Evolutionary conservation across 1,140 invertebrate genomes (phyloP).

Genomic region (Drosophila tsacasi): DNA sequence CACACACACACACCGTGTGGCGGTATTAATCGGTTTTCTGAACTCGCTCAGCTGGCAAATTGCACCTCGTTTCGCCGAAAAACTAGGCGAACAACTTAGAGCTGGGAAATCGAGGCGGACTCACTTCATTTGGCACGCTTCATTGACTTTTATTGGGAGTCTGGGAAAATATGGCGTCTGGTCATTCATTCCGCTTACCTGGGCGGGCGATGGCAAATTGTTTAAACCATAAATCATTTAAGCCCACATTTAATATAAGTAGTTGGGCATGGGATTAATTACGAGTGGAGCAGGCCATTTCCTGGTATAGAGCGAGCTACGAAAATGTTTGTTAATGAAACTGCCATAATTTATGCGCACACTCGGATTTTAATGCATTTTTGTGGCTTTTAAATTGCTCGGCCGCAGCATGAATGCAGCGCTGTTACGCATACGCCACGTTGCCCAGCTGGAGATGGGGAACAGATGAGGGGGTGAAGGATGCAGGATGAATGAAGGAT

Average conservation of each 20-base stretch:
- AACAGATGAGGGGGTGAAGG: not conserved
- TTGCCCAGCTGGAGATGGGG: slow-evolving; percentile 18
- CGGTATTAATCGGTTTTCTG: slow-evolving; percentile 51
- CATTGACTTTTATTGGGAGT: slow-evolving; percentile 59
- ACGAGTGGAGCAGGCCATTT: slow-evolving; percentile 24
- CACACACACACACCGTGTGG: not conserved
- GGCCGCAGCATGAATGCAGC: slow-evolving; percentile 29
- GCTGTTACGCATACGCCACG: slow-evolving; percentile 50
- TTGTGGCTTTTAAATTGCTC: slow-evolving; percentile 63
- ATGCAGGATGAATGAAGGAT: slow-evolving; percentile 5
- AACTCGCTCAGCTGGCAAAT: slow-evolving; percentile 42
- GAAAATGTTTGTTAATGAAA: slow-evolving; percentile 72
- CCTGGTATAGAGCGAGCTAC: slow-evolving; percentile 13
- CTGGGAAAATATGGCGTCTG: slow-evolving; percentile 41
- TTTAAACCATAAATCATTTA: slow-evolving; percentile 62
- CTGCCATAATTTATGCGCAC: slow-evolving; percentile 62
- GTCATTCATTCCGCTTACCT: slow-evolving; percentile 47
- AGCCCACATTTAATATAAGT: slow-evolving; percentile 40
- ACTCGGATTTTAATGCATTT: slow-evolving; percentile 70
- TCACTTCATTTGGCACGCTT: slow-evolving; percentile 50
- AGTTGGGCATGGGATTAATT: slow-evolving; percentile 56
- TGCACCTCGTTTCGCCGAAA: slow-evolving; percentile 31
- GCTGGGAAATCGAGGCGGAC: slow-evolving; percentile 11
- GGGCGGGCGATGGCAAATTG: slow-evolving; percentile 50
- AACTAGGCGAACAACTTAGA: slow-evolving; percentile 26